Percentiles rank a stretch among this genome's conserved stretches.
Conservation (phyloP, 2,888 invertebrate species). For the Rosalia funebris region DNA sequence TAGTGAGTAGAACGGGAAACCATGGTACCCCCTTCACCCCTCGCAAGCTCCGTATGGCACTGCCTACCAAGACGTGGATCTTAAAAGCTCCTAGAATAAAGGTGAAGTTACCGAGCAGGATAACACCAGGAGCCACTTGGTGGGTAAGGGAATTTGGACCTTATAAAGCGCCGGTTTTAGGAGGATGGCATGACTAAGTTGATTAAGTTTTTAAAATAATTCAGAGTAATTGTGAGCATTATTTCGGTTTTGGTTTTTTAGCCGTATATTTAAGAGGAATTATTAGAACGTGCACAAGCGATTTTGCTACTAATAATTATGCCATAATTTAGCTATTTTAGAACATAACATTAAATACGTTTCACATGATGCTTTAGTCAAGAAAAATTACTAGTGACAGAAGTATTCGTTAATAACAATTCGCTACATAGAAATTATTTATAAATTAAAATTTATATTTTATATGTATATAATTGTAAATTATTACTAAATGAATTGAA, state of each 20-base stretch:
- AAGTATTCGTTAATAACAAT: too few relatives aligned
- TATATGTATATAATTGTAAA: too few relatives aligned
- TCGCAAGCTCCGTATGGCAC: slow-evolving; percentile 45
- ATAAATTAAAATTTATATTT: too few relatives aligned
- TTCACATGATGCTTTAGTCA: too few relatives aligned
- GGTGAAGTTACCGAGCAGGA: slow-evolving; percentile 53
- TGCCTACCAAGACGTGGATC: slow-evolving; percentile 57
- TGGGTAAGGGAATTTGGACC: slow-evolving; percentile 47
- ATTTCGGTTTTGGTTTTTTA: slow-evolving; percentile 15
- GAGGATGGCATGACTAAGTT: slow-evolving; percentile 40
- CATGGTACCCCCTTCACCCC: slow-evolving; percentile 56
- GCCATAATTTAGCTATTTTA: too few relatives aligned
- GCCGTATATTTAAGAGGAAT: too few relatives aligned
- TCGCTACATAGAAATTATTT: too few relatives aligned
- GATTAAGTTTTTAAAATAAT: slow-evolving; percentile 58
- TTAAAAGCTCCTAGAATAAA: slow-evolving; percentile 55
- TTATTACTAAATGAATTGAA: too few relatives aligned
- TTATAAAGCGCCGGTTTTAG: slow-evolving; percentile 40
- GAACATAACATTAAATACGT: too few relatives aligned
- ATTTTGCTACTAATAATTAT: too few relatives aligned
- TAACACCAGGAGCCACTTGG: slow-evolving; percentile 58
- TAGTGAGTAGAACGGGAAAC: slow-evolving; percentile 63
- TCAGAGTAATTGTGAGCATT: slow-evolving; percentile 39
- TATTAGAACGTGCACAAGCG: too few relatives aligned
- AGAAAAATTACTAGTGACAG: too few relatives aligned